Conservation (phyloP, 2,797 vertebrate species). For the Liasis olivaceus region DNA sequence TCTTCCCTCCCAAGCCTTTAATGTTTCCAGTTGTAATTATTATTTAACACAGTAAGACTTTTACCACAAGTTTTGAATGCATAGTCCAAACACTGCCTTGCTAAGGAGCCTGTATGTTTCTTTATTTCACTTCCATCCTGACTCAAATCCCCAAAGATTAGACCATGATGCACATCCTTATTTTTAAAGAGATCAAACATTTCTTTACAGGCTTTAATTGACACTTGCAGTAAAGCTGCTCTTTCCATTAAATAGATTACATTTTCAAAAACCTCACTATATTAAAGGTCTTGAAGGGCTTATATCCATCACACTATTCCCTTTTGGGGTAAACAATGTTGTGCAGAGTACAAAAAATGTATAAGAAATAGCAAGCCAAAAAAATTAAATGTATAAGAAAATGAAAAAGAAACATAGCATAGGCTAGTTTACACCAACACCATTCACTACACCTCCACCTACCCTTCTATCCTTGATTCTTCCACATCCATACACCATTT, state of each 20-base stretch:
- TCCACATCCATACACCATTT: too few relatives aligned
- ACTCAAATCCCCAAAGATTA: not conserved
- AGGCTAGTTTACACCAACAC: too few relatives aligned
- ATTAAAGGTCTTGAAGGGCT: not conserved
- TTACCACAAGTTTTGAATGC: not conserved
- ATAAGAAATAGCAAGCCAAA: too few relatives aligned
- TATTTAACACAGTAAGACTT: not conserved
- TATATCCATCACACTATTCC: not conserved
- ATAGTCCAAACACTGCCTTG: not conserved
- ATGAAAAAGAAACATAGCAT: too few relatives aligned
- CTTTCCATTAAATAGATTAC: not conserved
- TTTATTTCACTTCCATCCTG: too few relatives aligned
- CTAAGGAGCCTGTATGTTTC: not conserved
- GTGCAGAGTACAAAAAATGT: too few relatives aligned
- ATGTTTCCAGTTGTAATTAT: not conserved
- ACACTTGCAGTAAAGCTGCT: not conserved
- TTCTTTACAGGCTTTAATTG: not conserved
- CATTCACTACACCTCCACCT: too few relatives aligned
- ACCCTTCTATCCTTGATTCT: too few relatives aligned
- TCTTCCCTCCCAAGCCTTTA: not conserved
- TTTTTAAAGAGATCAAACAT: not conserved
- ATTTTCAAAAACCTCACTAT: not conserved
- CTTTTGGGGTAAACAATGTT: too few relatives aligned
- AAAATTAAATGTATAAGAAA: too few relatives aligned
- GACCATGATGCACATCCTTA: not conserved